These are phyloP conservation scores for Atractosteus spatula DNA, from an alignment of 2,113 vertebrate genomes.

Conservation along the genomic window DNA sequence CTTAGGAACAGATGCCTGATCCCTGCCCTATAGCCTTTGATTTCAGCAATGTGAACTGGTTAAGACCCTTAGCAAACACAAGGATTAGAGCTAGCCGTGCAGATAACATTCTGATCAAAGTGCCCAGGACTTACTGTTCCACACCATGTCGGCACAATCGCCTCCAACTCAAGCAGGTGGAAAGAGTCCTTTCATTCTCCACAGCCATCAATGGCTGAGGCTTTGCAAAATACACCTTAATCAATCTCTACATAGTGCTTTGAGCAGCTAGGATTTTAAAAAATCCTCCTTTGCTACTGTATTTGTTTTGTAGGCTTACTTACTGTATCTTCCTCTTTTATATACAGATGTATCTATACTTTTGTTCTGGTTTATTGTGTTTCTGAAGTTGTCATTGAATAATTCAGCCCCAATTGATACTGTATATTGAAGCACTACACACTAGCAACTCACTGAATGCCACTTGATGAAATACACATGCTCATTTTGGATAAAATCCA, in stretches of 20 bases:
- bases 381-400: not conserved
- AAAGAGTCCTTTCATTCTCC: conserved; percentile 60
- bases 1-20: conserved; percentile 39
- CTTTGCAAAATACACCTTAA: conserved; percentile 48
- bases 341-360: not conserved
- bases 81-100: conserved; percentile 65
- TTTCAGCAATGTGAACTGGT: conserved; percentile 65
- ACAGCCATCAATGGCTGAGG: conserved; percentile 12
- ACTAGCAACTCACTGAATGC: no score
- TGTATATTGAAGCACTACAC: no score
- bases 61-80: conserved; percentile 72
- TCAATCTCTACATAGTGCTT: conserved; percentile 44
- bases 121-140: conserved; percentile 53
- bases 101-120: conserved; percentile 74
- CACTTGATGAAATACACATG: no score
- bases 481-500: no score
- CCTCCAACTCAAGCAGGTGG: conserved; percentile 50
- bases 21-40: conserved; percentile 63
- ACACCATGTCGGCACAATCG: conserved; percentile 48
- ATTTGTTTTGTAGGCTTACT: conserved; percentile 36
- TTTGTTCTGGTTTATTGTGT: conserved; percentile 21
- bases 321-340: conserved; percentile 24
- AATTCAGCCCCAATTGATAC: no score
- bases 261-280: conserved; percentile 38
- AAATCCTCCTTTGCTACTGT: conserved; percentile 26